A percentile compares a stretch with the other conserved stretches of the same genome.
Evolutionary conservation across 2,113 vertebrate genomes (phyloP).

Genomic region (Hystrix cristata): DNA sequence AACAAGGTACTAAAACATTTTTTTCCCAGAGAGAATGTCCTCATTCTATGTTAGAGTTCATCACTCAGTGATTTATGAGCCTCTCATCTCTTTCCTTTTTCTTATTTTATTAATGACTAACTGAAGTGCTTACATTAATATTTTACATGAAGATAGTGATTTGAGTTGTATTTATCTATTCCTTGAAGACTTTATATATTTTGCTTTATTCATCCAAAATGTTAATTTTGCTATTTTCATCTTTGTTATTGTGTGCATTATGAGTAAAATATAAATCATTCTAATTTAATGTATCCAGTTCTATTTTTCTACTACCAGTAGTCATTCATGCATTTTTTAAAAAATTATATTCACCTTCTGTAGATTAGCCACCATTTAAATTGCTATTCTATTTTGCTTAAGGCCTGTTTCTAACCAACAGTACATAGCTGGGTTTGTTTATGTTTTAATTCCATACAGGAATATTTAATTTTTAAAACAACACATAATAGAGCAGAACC

Average conservation of each 20-base stretch:
- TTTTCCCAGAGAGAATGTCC: neutral
- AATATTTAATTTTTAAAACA: neutral
- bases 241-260: neutral
- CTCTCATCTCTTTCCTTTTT: neutral
- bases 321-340: neutral
- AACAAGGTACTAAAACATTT: neutral
- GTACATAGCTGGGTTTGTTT: neutral
- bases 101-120: neutral
- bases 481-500: neutral
- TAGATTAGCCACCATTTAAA: neutral
- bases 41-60: neutral
- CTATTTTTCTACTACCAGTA: neutral
- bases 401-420: neutral
- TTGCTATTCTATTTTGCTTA: neutral
- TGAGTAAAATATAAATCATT: neutral
- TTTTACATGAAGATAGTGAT: neutral
- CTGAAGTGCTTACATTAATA: neutral
- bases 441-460: neutral
- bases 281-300: neutral
- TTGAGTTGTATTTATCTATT: neutral
- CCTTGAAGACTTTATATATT: neutral
- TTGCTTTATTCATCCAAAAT: slow-evolving; percentile 13
- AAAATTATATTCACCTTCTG: neutral
- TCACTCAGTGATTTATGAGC: neutral
- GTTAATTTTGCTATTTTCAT: neutral